These are phyloP conservation scores for Spodoptera litura DNA, from an alignment of 1,140 invertebrate genomes.

Conservation along the genomic window DNA sequence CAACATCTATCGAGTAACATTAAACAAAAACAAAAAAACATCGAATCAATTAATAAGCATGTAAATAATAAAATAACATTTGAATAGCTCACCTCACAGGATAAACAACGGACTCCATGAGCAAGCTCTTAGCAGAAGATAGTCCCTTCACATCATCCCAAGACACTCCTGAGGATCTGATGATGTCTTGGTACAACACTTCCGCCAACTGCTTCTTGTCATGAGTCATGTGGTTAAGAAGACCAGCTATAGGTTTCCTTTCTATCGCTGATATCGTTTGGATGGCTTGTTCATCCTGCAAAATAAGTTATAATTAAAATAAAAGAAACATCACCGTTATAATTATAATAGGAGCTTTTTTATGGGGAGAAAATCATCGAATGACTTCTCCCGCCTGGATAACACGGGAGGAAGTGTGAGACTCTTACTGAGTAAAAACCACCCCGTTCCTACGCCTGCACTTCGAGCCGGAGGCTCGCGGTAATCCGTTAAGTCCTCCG, in stretches of 20 bases:
- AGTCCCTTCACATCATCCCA: conserved; percentile 93
- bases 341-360: too few species aligned
- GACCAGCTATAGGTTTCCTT: conserved; percentile 86
- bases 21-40: too few species aligned
- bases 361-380: too few species aligned
- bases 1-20: too few species aligned
- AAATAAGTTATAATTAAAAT: background rate
- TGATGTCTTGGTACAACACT: conserved; percentile 83
- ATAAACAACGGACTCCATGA: conserved; percentile 96
- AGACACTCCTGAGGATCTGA: conserved; percentile 82
- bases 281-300: conserved; percentile 56
- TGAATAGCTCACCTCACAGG: conserved; percentile 89
- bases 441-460: too few species aligned
- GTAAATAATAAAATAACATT: background rate
- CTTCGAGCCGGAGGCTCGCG: too few species aligned
- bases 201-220: conserved; percentile 75
- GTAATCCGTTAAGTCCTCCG: too few species aligned
- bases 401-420: too few species aligned
- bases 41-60: too few species aligned
- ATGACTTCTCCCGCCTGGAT: too few species aligned
- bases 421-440: too few species aligned
- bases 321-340: too few species aligned
- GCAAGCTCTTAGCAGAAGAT: conserved; percentile 91
- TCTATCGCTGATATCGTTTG: conserved; percentile 81
- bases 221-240: conserved; percentile 59